A percentile compares a stretch with the other conserved stretches of the same genome.
These are phyloP conservation scores for Entomobrya proxima DNA, from an alignment of 2,888 invertebrate genomes.

Conservation along the genomic window DNA sequence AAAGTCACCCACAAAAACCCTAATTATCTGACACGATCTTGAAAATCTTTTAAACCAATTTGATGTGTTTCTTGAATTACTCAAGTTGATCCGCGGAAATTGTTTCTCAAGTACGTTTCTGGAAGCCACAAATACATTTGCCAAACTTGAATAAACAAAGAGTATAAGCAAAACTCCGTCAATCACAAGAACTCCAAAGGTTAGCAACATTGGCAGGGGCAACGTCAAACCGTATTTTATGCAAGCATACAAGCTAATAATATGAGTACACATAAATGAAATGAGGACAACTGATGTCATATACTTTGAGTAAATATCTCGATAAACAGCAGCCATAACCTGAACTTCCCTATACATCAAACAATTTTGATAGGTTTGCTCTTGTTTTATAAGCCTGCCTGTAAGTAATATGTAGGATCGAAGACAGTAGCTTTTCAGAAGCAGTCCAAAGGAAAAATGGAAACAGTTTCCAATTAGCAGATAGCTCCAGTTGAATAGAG, in stretches of 20 bases:
- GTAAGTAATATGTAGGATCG: background rate
- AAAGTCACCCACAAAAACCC: background rate
- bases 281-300: background rate
- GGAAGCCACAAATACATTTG: background rate
- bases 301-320: slow-evolving; percentile 11
- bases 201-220: background rate
- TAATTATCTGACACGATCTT: background rate
- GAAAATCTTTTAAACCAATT: background rate
- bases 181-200: background rate
- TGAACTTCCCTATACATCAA: slow-evolving; percentile 22
- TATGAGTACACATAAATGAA: background rate
- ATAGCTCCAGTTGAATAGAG: background rate
- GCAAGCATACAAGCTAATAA: background rate
- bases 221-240: background rate
- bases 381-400: background rate
- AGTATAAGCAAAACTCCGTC: background rate
- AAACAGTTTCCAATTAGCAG: background rate
- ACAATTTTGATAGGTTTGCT: background rate
- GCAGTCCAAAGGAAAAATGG: background rate
- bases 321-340: background rate
- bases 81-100: background rate
- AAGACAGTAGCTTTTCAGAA: background rate
- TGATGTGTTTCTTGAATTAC: background rate
- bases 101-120: background rate
- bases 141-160: background rate